Percentiles rank a stretch among this genome's conserved stretches.
Evolutionary conservation across 2,888 invertebrate genomes (phyloP).

Genomic region (Aproaerema taeniolella): DNA sequence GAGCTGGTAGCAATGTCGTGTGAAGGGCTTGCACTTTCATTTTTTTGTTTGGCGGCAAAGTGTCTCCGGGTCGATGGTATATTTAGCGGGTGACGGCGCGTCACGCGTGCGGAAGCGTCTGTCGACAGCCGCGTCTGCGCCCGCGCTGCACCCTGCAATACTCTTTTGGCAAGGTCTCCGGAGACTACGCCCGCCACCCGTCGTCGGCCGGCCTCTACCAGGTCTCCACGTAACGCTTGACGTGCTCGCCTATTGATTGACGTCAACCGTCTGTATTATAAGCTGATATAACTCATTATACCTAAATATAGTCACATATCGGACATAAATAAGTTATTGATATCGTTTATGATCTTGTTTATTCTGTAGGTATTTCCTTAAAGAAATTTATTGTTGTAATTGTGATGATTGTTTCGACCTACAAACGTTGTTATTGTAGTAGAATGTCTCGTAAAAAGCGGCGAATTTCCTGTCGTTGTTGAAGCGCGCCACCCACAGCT

Average conservation of each 20-base stretch:
- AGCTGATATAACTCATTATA: not conserved
- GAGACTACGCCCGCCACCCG: constrained; percentile 15
- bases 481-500: not conserved
- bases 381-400: not conserved
- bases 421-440: not conserved
- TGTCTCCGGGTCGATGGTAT: constrained; percentile 34
- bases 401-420: not conserved
- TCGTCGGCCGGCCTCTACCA: constrained; percentile 15
- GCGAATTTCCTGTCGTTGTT: not conserved
- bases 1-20: constrained; percentile 27
- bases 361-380: not conserved
- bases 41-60: constrained; percentile 48
- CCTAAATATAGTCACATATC: constrained; percentile 1
- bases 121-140: constrained; percentile 39
- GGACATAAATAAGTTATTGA: constrained; percentile 8
- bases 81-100: constrained; percentile 19
- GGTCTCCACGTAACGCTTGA: constrained; percentile 28
- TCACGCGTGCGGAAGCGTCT: constrained; percentile 47
- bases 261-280: constrained; percentile 23
- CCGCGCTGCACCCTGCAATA: constrained; percentile 23
- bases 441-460: constrained; percentile 1
- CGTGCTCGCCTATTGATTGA: constrained; percentile 28
- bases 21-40: constrained; percentile 43
- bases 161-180: constrained; percentile 39
- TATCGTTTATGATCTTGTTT: constrained; percentile 5